phyloP scores from a whole-genome alignment of 2,113 vertebrate genomes.

The Abramis brama region DNA sequence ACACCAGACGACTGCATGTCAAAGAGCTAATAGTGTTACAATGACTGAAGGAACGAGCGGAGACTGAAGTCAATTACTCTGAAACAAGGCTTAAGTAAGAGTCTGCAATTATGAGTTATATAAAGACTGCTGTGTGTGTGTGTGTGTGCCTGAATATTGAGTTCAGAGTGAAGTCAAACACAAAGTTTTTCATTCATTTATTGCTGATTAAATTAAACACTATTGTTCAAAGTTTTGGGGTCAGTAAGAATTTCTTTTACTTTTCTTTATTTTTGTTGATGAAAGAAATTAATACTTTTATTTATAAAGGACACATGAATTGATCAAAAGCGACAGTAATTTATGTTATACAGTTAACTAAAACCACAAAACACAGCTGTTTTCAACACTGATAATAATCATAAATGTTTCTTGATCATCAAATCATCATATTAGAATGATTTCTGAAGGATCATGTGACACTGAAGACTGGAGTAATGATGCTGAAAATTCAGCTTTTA shows the following conservation, averaged over 20 bases:
- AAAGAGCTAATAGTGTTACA: not conserved
- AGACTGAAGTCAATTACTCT: conserved; percentile 15
- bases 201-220: not conserved
- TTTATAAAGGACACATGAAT: not conserved
- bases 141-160: not conserved
- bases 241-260: no score
- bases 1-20: not conserved
- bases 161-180: not conserved
- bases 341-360: not conserved
- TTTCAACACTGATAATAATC: no score
- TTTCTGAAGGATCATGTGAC: not conserved
- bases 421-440: no score
- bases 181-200: not conserved
- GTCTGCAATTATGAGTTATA: not conserved
- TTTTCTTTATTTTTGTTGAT: no score
- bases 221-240: no score
- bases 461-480: not conserved
- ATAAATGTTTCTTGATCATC: no score
- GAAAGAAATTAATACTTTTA: not conserved
- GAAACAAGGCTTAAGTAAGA: conserved; percentile 6
- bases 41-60: not conserved
- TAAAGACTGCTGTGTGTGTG: not conserved
- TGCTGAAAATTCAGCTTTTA: not conserved
- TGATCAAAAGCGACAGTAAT: not conserved
- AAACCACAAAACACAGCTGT: not conserved